Conservation (phyloP, 2,888 invertebrate species). For the Oxycera nigricornis region DNA sequence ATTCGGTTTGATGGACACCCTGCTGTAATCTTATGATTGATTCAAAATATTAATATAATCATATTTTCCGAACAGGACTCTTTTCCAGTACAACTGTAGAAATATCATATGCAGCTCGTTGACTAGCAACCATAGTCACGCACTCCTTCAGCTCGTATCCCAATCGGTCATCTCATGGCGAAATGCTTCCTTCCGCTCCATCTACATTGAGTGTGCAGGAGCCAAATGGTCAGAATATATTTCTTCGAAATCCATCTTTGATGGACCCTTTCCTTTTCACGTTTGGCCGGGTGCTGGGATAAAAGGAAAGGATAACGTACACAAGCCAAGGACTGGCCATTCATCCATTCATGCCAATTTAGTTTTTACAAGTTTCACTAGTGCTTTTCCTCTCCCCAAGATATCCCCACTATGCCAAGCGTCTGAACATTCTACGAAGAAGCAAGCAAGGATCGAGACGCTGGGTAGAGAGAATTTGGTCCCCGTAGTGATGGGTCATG, state of each 20-base stretch:
- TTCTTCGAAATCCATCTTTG: background rate
- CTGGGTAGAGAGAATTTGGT: background rate
- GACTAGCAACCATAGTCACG: no score
- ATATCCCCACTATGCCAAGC: no score
- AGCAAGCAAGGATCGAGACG: slow-evolving; percentile 5
- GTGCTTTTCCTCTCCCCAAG: background rate
- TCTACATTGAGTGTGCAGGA: background rate
- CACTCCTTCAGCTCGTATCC: no score
- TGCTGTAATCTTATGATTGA: no score
- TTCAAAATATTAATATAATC: no score
- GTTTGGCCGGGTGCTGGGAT: background rate
- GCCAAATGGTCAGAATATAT: background rate
- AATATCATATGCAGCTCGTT: no score
- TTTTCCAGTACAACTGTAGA: no score
- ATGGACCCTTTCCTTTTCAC: background rate
- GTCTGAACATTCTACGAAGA: background rate
- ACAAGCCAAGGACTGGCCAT: slow-evolving; percentile 38
- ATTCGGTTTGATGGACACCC: no score
- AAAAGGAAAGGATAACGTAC: slow-evolving; percentile 25
- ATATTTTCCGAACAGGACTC: no score
- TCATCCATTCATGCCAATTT: slow-evolving; percentile 45
- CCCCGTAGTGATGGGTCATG: slow-evolving; percentile 15
- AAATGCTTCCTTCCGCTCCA: no score
- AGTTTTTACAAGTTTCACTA: slow-evolving; percentile 29
- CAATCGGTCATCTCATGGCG: no score